Evolutionary conservation across 2,113 vertebrate genomes (phyloP).

Genomic region (Gambusia holbrooki): DNA sequence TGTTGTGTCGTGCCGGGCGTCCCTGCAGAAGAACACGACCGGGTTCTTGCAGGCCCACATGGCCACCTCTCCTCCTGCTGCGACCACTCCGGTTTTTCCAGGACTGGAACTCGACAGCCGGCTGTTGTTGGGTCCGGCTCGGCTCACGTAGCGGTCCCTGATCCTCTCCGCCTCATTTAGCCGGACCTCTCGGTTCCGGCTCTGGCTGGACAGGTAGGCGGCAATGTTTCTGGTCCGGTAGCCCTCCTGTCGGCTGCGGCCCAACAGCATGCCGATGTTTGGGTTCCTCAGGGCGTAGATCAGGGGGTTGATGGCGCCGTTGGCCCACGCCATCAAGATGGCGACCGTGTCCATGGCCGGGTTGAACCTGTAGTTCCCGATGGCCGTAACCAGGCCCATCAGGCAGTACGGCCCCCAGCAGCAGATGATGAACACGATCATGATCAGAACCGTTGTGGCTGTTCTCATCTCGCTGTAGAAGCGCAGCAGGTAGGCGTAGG

Average conservation of each 20-base stretch:
- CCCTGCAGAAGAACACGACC: conserved; percentile 89
- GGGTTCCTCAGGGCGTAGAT: conserved; percentile 94
- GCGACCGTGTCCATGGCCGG: conserved; percentile 87
- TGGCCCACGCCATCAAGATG: conserved; percentile 94
- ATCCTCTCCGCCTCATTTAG: conserved; percentile 72
- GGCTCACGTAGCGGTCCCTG: conserved; percentile 78
- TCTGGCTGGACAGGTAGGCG: conserved; percentile 79
- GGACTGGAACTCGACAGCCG: conserved; percentile 80
- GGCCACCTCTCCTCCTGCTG: conserved; percentile 81
- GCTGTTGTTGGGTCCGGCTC: conserved; percentile 70
- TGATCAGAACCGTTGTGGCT: conserved; percentile 92
- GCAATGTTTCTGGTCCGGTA: conserved; percentile 90
- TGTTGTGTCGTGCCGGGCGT: conserved; percentile 77
- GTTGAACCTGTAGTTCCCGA: conserved; percentile 83
- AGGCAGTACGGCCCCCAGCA: conserved; percentile 94
- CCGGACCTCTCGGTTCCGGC: conserved; percentile 61
- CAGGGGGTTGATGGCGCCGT: conserved; percentile 93
- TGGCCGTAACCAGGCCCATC: conserved; percentile 85
- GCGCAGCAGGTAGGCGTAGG: conserved; percentile 87
- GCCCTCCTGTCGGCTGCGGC: conserved; percentile 88
- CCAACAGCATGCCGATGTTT: conserved; percentile 88
- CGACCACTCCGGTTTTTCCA: conserved; percentile 51
- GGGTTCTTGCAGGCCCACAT: conserved; percentile 96
- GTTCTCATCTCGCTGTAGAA: conserved; percentile 93
- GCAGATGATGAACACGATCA: conserved; percentile 92